These are phyloP conservation scores for Drosophila multiciliata DNA, from an alignment of 2,888 invertebrate species.

Conservation along the genomic window DNA sequence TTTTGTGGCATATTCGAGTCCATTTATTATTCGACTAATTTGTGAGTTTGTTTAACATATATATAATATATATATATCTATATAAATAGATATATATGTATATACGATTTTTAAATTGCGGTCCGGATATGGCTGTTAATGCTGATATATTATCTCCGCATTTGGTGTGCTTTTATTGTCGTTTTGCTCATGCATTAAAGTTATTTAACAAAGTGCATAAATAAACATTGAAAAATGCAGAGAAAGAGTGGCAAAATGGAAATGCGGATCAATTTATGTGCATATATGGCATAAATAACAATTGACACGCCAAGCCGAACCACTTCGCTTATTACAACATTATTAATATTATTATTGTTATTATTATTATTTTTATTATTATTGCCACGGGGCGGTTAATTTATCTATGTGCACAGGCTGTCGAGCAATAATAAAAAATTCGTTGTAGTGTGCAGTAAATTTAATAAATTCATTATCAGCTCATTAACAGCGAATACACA, in stretches of 20 bases:
- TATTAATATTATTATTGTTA: slow-evolving; percentile 41
- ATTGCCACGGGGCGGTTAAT: slow-evolving; percentile 44
- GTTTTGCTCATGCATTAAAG: slow-evolving; percentile 59
- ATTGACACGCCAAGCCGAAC: slow-evolving; percentile 28
- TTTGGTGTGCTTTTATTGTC: slow-evolving; percentile 4
- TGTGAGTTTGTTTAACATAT: slow-evolving; percentile 39
- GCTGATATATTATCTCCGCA: slow-evolving; percentile 59
- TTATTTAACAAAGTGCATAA: slow-evolving; percentile 73
- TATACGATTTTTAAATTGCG: slow-evolving; percentile 52
- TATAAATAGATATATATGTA: slow-evolving; percentile 9
- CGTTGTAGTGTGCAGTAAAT: slow-evolving; percentile 61
- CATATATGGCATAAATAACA: slow-evolving; percentile 64
- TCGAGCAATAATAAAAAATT: slow-evolving; percentile 22
- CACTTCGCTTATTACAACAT: slow-evolving; percentile 35
- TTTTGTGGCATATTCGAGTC: slow-evolving; percentile 52
- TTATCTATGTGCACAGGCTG: slow-evolving; percentile 58
- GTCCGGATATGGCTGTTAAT: slow-evolving; percentile 46
- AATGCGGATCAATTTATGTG: slow-evolving; percentile 59
- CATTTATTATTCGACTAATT: slow-evolving; percentile 66
- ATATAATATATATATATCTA: slow-evolving; percentile 13
- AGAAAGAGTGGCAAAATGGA: slow-evolving; percentile 13
- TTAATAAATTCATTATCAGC: slow-evolving; percentile 81
- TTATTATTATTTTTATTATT: slow-evolving; percentile 26
- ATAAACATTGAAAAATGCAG: slow-evolving; percentile 51
- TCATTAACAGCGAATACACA: slow-evolving; percentile 62